phyloP scores from a whole-genome alignment of 2,113 vertebrate species.

The Tupaia chinensis region DNA sequence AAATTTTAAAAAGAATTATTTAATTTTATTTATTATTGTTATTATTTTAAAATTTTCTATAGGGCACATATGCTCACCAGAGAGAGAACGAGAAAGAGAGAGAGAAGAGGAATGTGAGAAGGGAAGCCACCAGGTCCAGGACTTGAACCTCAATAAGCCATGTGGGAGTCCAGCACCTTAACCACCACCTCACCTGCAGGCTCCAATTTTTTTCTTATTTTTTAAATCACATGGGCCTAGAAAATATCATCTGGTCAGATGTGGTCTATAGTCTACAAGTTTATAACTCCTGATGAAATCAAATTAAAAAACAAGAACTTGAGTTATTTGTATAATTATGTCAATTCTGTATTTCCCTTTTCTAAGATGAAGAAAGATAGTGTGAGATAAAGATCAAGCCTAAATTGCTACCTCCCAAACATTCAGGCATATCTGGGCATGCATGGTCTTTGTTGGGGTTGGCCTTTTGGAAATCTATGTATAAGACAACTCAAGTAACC shows the following conservation, averaged over 20 bases:
- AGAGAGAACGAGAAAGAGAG: too few species aligned
- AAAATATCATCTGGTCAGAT: neutral
- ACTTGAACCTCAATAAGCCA: too few species aligned
- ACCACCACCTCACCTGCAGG: too few species aligned
- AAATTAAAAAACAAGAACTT: constrained; percentile 27
- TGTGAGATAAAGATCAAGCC: neutral
- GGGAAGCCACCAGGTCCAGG: too few species aligned
- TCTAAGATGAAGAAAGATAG: constrained; percentile 21
- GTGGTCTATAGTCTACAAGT: neutral
- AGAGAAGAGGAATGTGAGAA: too few species aligned
- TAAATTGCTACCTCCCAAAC: constrained; percentile 4
- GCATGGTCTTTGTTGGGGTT: neutral
- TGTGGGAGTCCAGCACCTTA: too few species aligned
- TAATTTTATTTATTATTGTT: too few species aligned
- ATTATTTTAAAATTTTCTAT: too few species aligned
- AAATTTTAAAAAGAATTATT: neutral
- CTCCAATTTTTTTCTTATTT: neutral
- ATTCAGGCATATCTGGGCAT: constrained; percentile 24
- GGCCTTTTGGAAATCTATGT: constrained; percentile 13
- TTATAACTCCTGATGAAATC: constrained; percentile 12
- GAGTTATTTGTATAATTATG: constrained; percentile 3
- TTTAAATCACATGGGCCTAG: neutral
- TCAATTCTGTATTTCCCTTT: constrained; percentile 39
- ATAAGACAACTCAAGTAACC: neutral
- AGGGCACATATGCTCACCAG: too few species aligned